These are phyloP conservation scores for Dermolepida albohirtum DNA, from an alignment of 2,888 invertebrate genomes.

Conservation along the genomic window DNA sequence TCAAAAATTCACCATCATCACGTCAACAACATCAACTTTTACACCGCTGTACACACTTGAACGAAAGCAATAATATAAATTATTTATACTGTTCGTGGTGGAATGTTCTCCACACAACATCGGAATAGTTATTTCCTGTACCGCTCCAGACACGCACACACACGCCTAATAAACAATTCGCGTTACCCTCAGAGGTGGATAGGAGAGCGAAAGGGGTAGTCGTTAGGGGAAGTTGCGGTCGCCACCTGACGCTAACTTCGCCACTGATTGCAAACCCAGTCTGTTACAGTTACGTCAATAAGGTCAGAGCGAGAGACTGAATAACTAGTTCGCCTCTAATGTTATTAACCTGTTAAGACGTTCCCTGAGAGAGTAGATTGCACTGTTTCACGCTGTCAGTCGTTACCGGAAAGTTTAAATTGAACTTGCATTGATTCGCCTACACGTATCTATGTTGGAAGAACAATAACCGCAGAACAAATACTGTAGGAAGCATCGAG, in stretches of 20 bases:
- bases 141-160: too few species aligned
- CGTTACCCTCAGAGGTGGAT: too few species aligned
- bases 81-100: too few species aligned
- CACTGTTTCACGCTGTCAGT: too few species aligned
- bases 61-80: too few species aligned
- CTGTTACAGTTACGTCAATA: slow-evolving; percentile 15
- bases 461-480: neutral
- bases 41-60: too few species aligned
- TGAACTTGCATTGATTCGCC: neutral
- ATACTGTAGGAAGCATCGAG: slow-evolving; percentile 5
- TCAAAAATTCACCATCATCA: too few species aligned
- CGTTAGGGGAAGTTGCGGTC: slow-evolving; percentile 9
- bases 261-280: slow-evolving; percentile 2
- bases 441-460: neutral
- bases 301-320: neutral
- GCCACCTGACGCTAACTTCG: slow-evolving; percentile 17
- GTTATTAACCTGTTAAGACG: slow-evolving; percentile 15
- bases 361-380: neutral
- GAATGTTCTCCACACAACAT: neutral
- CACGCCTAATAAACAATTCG: too few species aligned
- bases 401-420: too few species aligned
- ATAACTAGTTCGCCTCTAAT: slow-evolving; percentile 5
- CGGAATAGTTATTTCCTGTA: too few species aligned
- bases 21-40: too few species aligned
- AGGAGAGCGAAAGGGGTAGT: neutral